These are phyloP conservation scores for Baryphthengus martii DNA, from an alignment of 2,113 vertebrate genomes.

Conservation along the genomic window DNA sequence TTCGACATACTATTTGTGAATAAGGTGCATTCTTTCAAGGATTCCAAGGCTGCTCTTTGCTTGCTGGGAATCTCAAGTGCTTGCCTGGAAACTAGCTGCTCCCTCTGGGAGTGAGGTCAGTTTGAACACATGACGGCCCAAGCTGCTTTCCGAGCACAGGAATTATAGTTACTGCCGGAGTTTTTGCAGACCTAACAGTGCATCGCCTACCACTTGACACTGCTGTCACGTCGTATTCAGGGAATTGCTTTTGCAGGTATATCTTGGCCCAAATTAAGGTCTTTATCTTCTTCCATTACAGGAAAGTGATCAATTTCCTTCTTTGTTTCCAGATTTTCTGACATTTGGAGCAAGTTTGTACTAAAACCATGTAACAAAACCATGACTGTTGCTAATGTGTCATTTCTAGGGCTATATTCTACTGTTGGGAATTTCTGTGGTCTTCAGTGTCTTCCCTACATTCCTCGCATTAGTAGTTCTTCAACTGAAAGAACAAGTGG, in stretches of 20 bases:
- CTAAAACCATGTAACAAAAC: neutral
- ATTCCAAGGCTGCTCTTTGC: neutral
- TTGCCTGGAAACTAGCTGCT: neutral
- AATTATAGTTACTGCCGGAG: neutral
- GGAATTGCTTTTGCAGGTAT: neutral
- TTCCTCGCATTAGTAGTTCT: neutral
- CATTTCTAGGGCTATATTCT: neutral
- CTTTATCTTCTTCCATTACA: neutral
- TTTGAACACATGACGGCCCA: neutral
- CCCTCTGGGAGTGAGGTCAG: neutral
- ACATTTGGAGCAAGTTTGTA: neutral
- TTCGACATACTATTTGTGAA: neutral
- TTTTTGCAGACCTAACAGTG: neutral
- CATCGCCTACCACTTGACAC: neutral
- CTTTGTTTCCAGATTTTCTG: neutral
- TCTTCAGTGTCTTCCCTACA: neutral
- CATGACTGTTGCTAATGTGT: neutral
- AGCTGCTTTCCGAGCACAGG: neutral
- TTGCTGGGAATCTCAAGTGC: neutral
- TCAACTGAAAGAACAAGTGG: neutral
- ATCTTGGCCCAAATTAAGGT: neutral
- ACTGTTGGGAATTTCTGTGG: neutral
- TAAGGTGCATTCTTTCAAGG: rapidly evolving
- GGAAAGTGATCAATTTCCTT: neutral
- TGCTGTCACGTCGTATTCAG: neutral